phyloP scores from a whole-genome alignment of 2,113 vertebrate genomes.

The Megaceryle maxima region DNA sequence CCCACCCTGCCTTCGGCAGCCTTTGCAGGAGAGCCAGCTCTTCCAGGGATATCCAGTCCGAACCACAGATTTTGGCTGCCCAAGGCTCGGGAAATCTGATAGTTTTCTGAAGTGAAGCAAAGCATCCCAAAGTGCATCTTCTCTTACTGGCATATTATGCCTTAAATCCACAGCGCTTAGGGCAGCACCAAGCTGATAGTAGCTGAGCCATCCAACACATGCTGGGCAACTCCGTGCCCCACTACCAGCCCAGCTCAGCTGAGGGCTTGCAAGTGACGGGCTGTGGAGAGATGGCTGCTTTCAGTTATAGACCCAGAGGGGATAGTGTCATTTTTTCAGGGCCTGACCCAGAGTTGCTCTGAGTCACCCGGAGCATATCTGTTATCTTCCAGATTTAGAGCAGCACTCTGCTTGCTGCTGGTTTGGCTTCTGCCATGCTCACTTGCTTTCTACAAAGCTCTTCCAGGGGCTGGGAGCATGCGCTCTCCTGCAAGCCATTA shows the following conservation, averaged over 20 bases:
- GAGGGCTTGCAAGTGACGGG: not conserved
- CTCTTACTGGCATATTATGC: not conserved
- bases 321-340: not conserved
- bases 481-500: not conserved
- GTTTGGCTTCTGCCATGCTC: not conserved
- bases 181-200: not conserved
- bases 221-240: fast-evolving
- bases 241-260: not conserved
- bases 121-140: not conserved
- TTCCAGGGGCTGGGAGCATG: not conserved
- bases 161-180: not conserved
- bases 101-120: not conserved
- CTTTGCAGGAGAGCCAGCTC: not conserved
- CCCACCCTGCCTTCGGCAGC: not conserved
- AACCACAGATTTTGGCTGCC: not conserved
- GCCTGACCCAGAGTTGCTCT: not conserved
- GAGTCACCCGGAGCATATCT: fast-evolving
- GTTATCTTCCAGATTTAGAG: not conserved
- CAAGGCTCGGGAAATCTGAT: not conserved
- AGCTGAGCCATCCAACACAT: fast-evolving
- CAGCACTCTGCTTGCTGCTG: not conserved
- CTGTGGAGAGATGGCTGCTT: not conserved
- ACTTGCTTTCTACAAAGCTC: not conserved
- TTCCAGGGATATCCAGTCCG: not conserved
- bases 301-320: not conserved